Percentiles rank a stretch among this genome's conserved stretches.
These are phyloP conservation scores for Chlorops oryzae DNA, from an alignment of 1,140 invertebrate genomes.

Conservation along the genomic window DNA sequence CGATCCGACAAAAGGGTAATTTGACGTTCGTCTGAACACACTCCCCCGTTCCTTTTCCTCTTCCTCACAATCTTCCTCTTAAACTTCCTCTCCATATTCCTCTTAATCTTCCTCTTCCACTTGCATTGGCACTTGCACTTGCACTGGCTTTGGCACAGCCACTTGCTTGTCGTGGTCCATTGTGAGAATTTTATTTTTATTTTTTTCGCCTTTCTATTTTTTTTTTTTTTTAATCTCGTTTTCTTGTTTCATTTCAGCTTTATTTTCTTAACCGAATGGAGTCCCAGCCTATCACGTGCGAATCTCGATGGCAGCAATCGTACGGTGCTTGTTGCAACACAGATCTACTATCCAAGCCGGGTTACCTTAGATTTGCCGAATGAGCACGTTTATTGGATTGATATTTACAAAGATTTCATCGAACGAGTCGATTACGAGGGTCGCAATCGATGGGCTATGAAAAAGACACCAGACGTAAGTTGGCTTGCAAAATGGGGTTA, in stretches of 20 bases:
- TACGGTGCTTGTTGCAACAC: constrained; percentile 52
- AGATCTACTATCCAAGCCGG: constrained; percentile 69
- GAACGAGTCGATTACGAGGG: constrained; percentile 68
- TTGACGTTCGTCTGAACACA: no score
- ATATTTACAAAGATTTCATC: constrained; percentile 68
- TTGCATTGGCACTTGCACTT: no score
- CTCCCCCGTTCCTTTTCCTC: no score
- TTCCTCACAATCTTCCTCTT: not conserved
- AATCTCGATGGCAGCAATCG: constrained; percentile 57
- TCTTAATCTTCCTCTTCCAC: no score
- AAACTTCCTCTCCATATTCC: no score
- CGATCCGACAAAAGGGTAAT: constrained; percentile 69
- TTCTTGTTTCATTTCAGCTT: constrained; percentile 46
- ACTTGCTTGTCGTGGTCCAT: not conserved
- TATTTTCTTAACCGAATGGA: constrained; percentile 75
- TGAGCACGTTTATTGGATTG: constrained; percentile 71
- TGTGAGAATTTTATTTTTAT: not conserved
- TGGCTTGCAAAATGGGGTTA: no score
- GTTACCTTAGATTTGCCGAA: constrained; percentile 67
- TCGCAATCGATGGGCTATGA: constrained; percentile 57
- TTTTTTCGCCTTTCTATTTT: no score
- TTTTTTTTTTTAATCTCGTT: not conserved
- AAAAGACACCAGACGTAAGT: constrained; percentile 53
- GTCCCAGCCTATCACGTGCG: constrained; percentile 59
- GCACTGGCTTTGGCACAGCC: not conserved